Conservation (phyloP, 2,797 vertebrate species). For the Lepilemur ruficaudatus region DNA sequence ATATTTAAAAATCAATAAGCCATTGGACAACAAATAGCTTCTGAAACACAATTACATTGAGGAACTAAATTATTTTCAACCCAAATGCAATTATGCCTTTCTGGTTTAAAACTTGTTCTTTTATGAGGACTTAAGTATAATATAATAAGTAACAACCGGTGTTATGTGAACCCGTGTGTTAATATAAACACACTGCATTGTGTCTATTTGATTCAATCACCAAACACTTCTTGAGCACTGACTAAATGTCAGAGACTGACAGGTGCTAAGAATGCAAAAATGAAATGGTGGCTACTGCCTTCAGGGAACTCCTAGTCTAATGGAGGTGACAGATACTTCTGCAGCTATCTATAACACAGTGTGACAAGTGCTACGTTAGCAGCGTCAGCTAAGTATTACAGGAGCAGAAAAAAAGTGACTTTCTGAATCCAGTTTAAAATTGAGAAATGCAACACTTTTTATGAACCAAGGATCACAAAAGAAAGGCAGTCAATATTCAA, state of each 20-base stretch:
- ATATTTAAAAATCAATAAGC: conserved; percentile 41
- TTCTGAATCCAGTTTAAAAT: not conserved
- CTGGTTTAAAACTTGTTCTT: conserved; percentile 34
- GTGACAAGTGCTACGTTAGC: not conserved
- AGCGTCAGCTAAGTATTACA: not conserved
- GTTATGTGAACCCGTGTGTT: not conserved
- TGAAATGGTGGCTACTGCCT: conserved; percentile 4
- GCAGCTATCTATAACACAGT: not conserved
- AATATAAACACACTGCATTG: not conserved
- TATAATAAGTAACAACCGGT: not conserved
- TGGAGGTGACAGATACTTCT: not conserved
- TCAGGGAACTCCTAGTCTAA: conserved; percentile 40
- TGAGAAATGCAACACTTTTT: not conserved
- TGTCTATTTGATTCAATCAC: conserved; percentile 39
- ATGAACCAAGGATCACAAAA: not conserved
- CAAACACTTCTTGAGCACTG: not conserved
- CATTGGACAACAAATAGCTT: not conserved
- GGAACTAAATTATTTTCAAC: conserved; percentile 42
- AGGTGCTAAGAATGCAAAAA: conserved; percentile 50
- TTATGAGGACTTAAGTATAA: conserved; percentile 14
- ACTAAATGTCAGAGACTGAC: not conserved
- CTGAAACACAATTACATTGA: conserved; percentile 30
- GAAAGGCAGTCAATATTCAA: not conserved
- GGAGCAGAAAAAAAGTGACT: not conserved
- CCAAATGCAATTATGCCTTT: conserved; percentile 10